Evolutionary conservation across 2,113 vertebrate genomes (phyloP), one percentile per base, ranked within the genome.

Genomic region (Chinchilla lanigera): DNA sequence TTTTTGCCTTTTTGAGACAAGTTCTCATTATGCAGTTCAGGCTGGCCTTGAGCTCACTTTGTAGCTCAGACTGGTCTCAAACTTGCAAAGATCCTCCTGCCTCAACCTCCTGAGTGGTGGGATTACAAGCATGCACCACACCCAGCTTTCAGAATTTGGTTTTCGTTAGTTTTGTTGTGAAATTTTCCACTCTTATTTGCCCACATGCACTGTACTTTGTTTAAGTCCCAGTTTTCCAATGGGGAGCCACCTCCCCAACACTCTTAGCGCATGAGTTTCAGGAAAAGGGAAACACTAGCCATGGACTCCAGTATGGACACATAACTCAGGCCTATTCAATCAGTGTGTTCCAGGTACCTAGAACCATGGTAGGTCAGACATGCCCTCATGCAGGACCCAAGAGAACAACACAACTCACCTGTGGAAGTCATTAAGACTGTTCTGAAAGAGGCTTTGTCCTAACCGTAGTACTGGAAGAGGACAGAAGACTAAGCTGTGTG

Each of bases 401-500:
- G 28, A 44, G 58, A 90, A 50, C 50, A 78, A 61, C 41, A 60
- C 35, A 63, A 38, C 38, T 95, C 67, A 86, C 89, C 30, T 86
- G 61, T 82, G 19, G 20, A 54, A 93, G 78, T 95, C 50, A 7
- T 84, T 84, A 41, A 38, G 73, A 73, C 14, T 80, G 7, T 93
- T 85, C 35, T 35, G 20, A 91, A 61, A 77, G 61, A 81, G 26
- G 20, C 47, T 73, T 35, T 90, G 22, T 71, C 19, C 44, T 65
- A 78, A 87, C 28, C 80, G 7, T 14, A 77, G 30, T 3, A 84
- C 67, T 85, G 60, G 30, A 47, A 75, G 5, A 69, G 13, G 17
- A 58, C n/a, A 86, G 50, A 83, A 80, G 38, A 28, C 78, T 56
- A 78, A 95, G 41, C 33, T 83, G 89, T 92, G 75, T 77, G 65